Percentiles rank a stretch among this genome's conserved stretches.
Conservation (phyloP, 2,113 vertebrate species). For the Manacus vitellinus region DNA sequence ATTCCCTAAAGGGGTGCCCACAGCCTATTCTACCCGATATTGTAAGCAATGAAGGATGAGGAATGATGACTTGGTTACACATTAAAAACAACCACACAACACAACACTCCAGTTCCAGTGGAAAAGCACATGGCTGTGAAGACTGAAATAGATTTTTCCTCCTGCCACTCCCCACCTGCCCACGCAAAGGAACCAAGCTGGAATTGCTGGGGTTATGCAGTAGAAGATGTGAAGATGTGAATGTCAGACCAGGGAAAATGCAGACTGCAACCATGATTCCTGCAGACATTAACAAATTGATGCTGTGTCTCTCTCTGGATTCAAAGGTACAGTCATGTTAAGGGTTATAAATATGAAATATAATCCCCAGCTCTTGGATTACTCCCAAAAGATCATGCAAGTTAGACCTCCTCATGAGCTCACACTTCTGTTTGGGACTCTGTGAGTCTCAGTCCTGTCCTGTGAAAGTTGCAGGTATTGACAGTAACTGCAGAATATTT, state of each 20-base stretch:
- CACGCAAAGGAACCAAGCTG: neutral
- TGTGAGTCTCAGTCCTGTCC: neutral
- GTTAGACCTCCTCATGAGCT: neutral
- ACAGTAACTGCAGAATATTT: neutral
- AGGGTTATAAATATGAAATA: neutral
- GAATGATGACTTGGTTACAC: neutral
- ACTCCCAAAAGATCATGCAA: neutral
- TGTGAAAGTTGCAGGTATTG: neutral
- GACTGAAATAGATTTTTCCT: neutral
- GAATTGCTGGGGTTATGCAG: neutral
- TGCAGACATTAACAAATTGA: neutral
- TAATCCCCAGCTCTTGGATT: neutral
- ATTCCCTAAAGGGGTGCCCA: neutral
- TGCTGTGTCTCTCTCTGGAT: neutral
- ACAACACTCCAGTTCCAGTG: neutral
- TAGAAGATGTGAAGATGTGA: neutral
- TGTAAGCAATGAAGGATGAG: neutral
- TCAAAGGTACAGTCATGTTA: neutral
- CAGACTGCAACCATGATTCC: neutral
- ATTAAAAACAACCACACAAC: neutral
- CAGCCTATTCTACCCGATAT: neutral
- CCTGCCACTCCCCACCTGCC: neutral
- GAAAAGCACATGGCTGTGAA: neutral
- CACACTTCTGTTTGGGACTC: neutral
- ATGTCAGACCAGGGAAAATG: neutral